These are phyloP conservation scores for Meteorus cinctellus DNA, from an alignment of 2,888 invertebrate genomes.

Conservation along the genomic window DNA sequence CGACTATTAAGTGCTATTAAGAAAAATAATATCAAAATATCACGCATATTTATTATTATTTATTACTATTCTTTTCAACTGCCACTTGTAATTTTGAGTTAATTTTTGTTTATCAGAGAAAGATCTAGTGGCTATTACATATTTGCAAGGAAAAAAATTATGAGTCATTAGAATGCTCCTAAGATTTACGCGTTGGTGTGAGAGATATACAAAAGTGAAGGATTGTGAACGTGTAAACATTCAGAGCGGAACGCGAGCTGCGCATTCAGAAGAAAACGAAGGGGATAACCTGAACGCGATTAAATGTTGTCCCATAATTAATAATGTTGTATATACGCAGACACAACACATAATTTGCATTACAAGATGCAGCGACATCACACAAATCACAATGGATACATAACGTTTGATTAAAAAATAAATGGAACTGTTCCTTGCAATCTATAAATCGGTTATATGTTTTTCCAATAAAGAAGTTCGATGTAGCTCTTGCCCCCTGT, in stretches of 20 bases:
- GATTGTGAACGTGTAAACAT: constrained; percentile 38
- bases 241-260: constrained; percentile 42
- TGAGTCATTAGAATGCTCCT: constrained; percentile 18
- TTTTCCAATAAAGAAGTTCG: background rate
- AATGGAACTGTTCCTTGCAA: background rate
- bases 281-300: constrained; percentile 27
- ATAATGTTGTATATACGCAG: background rate
- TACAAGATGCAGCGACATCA: background rate
- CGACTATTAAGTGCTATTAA: too few species aligned
- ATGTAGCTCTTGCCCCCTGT: background rate
- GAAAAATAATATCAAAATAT: too few species aligned
- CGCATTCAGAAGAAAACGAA: constrained; percentile 33
- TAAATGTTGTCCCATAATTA: constrained; percentile 33
- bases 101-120: constrained; percentile 2
- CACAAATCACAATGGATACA: background rate
- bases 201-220: constrained; percentile 29
- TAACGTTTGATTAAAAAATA: background rate
- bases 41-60: too few species aligned
- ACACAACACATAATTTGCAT: constrained; percentile 15
- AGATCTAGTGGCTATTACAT: background rate
- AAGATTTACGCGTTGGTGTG: constrained; percentile 23
- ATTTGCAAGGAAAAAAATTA: background rate
- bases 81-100: background rate
- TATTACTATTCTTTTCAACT: too few species aligned
- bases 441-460: background rate